These are phyloP conservation scores for Sciurus vulgaris DNA, from an alignment of 2,797 vertebrate species.

Conservation along the genomic window DNA sequence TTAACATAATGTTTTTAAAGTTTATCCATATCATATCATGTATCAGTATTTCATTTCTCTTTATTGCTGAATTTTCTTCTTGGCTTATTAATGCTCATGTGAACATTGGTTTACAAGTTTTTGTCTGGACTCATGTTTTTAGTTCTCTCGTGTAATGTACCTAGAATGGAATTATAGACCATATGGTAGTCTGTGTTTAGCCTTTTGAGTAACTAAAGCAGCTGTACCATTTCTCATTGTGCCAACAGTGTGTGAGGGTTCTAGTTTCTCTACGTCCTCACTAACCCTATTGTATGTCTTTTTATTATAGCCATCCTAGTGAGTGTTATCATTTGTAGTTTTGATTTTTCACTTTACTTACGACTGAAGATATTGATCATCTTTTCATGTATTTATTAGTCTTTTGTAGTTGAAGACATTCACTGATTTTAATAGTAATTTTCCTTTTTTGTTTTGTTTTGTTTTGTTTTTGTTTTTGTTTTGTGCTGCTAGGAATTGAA, in stretches of 20 bases:
- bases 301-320: background rate
- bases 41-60: conserved; percentile 8
- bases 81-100: background rate
- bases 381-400: conserved; percentile 38
- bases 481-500: too few relatives aligned
- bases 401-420: background rate
- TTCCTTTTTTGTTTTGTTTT: too few relatives aligned
- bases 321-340: background rate
- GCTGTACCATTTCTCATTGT: background rate
- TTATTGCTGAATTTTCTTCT: background rate
- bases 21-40: background rate
- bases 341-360: conserved; percentile 51
- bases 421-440: conserved; percentile 21
- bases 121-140: conserved; percentile 38
- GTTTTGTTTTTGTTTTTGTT: too few relatives aligned
- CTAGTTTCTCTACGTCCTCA: background rate
- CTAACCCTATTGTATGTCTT: background rate
- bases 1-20: background rate
- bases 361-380: background rate
- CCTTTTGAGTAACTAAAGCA: conserved; percentile 21
- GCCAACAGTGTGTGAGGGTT: background rate
- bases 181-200: background rate
- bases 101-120: background rate
- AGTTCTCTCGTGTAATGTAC: conserved; percentile 11
- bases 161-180: background rate